A percentile compares a stretch with the other conserved stretches of the same genome.
These are phyloP conservation scores for Achatina immaculata DNA, from an alignment of 1,140 invertebrate species.

Conservation along the genomic window DNA sequence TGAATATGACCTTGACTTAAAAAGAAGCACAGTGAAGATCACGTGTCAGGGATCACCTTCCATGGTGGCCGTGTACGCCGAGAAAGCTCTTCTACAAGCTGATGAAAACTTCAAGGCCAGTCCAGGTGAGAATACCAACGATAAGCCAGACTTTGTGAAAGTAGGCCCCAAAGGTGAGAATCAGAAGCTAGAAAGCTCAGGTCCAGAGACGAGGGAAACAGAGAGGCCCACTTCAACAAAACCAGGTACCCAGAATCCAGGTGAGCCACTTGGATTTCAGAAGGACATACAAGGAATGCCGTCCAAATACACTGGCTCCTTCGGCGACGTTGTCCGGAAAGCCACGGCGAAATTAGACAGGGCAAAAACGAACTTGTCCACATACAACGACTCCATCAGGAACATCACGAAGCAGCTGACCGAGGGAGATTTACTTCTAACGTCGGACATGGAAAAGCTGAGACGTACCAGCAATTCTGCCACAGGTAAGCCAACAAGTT, in stretches of 20 bases:
- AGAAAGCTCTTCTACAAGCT: slow-evolving; percentile 18
- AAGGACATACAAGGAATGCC: neutral
- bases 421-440: slow-evolving; percentile 26
- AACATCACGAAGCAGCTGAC: slow-evolving; percentile 21
- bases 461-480: slow-evolving; percentile 24
- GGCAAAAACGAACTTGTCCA: neutral
- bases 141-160: neutral
- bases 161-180: no score
- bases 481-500: slow-evolving; percentile 13
- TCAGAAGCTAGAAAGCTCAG: neutral
- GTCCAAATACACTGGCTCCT: neutral
- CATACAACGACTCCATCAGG: slow-evolving; percentile 19
- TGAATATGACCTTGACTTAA: slow-evolving; percentile 27
- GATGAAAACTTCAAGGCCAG: neutral
- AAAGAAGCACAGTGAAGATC: slow-evolving; percentile 22
- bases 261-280: neutral
- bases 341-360: slow-evolving; percentile 13
- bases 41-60: slow-evolving; percentile 22
- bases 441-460: slow-evolving; percentile 23
- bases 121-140: no score
- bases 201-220: neutral
- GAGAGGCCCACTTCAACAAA: no score
- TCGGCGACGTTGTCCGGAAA: slow-evolving; percentile 1
- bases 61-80: slow-evolving; percentile 23
- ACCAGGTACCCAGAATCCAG: neutral